Percentiles rank a stretch among this genome's conserved stretches.
phyloP scores from a whole-genome alignment of 2,113 vertebrate species.

The Epinephelus lanceolatus region DNA sequence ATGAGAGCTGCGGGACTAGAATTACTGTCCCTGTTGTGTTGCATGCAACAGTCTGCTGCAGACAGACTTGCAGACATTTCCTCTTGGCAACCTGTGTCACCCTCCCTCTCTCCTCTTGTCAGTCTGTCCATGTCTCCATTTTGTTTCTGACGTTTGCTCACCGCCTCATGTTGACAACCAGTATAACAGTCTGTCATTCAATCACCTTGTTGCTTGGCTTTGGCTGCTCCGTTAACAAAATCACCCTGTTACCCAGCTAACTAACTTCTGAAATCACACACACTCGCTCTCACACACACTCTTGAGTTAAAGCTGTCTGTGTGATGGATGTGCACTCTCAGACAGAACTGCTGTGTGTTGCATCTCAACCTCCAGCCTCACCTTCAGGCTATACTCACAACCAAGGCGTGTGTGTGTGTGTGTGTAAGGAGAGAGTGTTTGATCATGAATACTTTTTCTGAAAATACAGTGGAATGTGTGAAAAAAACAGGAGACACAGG shows the following conservation, averaged over 20 bases:
- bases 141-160: constrained; percentile 49
- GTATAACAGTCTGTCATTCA: constrained; percentile 61
- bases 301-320: constrained; percentile 54
- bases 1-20: not conserved
- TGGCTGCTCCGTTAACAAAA: constrained; percentile 24
- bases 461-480: constrained; percentile 18
- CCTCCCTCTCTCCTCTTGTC: constrained; percentile 36
- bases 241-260: constrained; percentile 48
- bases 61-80: constrained; percentile 31
- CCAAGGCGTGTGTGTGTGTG: constrained; percentile 27
- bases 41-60: constrained; percentile 13
- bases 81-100: not conserved
- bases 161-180: constrained; percentile 45
- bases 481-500: not conserved
- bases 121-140: constrained; percentile 46
- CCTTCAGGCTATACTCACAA: constrained; percentile 49
- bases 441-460: constrained; percentile 41
- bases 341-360: constrained; percentile 66
- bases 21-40: constrained; percentile 23
- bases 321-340: constrained; percentile 69
- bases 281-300: constrained; percentile 17
- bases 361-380: constrained; percentile 68
- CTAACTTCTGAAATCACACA: constrained; percentile 52
- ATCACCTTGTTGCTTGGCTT: constrained; percentile 45
- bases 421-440: constrained; percentile 20